phyloP scores from a whole-genome alignment of 2,797 vertebrate genomes.

The Geotrypetes seraphini region DNA sequence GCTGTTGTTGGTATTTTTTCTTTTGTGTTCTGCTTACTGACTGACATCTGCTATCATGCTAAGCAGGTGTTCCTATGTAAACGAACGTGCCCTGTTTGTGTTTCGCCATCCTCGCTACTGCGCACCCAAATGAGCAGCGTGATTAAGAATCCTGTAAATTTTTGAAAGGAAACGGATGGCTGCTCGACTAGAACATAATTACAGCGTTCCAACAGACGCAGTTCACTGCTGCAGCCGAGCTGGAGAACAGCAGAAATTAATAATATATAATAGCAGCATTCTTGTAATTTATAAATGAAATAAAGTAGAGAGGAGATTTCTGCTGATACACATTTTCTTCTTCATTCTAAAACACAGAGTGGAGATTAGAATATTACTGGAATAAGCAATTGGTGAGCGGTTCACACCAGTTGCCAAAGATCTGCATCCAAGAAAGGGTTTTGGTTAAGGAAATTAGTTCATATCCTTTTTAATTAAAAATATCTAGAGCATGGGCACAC shows the following conservation, averaged over 20 bases:
- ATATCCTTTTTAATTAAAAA: constrained; percentile 50
- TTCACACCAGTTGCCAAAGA: constrained; percentile 46
- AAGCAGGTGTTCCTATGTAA: constrained; percentile 98
- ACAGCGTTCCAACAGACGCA: constrained; percentile 89
- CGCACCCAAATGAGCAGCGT: constrained; percentile 92
- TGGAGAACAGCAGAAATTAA: constrained; percentile 94
- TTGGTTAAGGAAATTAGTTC: constrained; percentile 47
- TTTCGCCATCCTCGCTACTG: constrained; percentile 80
- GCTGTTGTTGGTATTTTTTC: constrained; percentile 56
- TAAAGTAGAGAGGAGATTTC: constrained; percentile 84
- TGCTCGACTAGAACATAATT: constrained; percentile 98
- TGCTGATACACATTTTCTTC: constrained; percentile 75
- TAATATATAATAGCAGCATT: constrained; percentile 96
- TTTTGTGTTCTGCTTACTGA: constrained; percentile 86
- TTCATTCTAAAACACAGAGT: constrained; percentile 76
- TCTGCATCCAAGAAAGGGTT: constrained; percentile 45
- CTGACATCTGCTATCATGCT: constrained; percentile 98
- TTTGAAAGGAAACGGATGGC: constrained; percentile 98
- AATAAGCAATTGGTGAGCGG: constrained; percentile 56
- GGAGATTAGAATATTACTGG: constrained; percentile 71
- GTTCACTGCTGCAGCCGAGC: constrained; percentile 68
- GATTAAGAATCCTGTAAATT: constrained; percentile 99
- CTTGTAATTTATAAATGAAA: constrained; percentile 98
- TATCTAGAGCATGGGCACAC: constrained; percentile 26
- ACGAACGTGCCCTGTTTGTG: constrained; percentile 94